Conservation (phyloP, 1,140 invertebrate genomes). For the Apocrypta bakeri region DNA sequence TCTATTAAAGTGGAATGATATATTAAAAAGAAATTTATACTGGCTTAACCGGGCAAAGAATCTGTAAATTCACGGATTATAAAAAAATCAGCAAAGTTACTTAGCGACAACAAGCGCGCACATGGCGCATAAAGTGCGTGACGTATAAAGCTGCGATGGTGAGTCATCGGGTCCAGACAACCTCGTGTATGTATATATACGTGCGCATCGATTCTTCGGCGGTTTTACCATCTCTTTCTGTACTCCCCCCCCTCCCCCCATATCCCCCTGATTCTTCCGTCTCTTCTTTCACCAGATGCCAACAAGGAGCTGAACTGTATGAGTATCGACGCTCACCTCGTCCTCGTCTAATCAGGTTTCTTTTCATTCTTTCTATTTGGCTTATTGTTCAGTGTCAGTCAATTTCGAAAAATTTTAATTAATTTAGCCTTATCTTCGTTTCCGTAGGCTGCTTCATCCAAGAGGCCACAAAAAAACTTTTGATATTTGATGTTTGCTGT, state of each 20-base stretch:
- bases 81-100: neutral
- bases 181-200: neutral
- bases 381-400: neutral
- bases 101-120: neutral
- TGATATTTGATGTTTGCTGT: too few relatives aligned
- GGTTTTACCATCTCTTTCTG: neutral
- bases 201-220: neutral
- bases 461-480: neutral
- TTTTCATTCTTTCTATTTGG: neutral
- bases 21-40: too few relatives aligned
- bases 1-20: too few relatives aligned
- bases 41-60: too few relatives aligned
- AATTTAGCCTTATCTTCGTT: neutral
- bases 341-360: neutral
- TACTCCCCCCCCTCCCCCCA: neutral
- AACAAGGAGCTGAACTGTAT: neutral
- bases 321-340: neutral
- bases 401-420: neutral
- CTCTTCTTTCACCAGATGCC: neutral
- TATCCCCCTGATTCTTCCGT: neutral
- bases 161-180: slow-evolving; percentile 20
- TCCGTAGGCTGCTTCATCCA: neutral
- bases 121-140: neutral
- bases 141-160: neutral
- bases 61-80: neutral